These are phyloP conservation scores for Lasioglossum morio DNA, from an alignment of 2,888 invertebrate genomes.

Conservation along the genomic window DNA sequence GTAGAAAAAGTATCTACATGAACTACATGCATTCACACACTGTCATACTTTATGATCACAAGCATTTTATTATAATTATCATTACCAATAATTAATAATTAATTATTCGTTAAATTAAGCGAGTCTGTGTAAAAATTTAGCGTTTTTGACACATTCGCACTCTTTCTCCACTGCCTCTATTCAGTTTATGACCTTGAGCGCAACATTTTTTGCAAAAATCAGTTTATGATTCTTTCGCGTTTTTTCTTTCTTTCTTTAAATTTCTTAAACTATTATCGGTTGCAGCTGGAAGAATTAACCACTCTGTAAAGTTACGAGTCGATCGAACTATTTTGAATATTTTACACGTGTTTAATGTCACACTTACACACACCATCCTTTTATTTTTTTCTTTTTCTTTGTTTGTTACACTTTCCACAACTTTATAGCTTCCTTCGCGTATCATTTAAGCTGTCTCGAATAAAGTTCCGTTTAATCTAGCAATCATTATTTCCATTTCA, in stretches of 20 bases:
- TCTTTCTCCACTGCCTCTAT: slow-evolving; percentile 65
- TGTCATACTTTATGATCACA: slow-evolving; percentile 74
- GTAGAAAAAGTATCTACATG: slow-evolving; percentile 70
- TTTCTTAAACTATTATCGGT: slow-evolving; percentile 68
- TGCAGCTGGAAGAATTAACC: slow-evolving; percentile 73
- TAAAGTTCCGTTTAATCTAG: slow-evolving; percentile 62
- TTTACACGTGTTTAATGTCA: slow-evolving; percentile 65
- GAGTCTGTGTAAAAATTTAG: slow-evolving; percentile 81
- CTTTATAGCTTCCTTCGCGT: slow-evolving; percentile 54
- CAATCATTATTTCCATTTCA: slow-evolving; percentile 58
- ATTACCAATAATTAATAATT: slow-evolving; percentile 75
- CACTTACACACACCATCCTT: slow-evolving; percentile 62
- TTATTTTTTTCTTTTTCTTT: slow-evolving; percentile 6
- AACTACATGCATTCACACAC: slow-evolving; percentile 72
- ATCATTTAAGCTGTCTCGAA: slow-evolving; percentile 52
- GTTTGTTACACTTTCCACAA: slow-evolving; percentile 60
- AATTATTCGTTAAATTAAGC: slow-evolving; percentile 80
- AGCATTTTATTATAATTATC: slow-evolving; percentile 75
- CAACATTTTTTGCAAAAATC: slow-evolving; percentile 63
- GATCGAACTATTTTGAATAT: slow-evolving; percentile 71
- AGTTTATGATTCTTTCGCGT: slow-evolving; percentile 59
- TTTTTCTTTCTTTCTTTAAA: slow-evolving; percentile 46
- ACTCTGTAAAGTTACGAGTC: slow-evolving; percentile 67
- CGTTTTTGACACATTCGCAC: slow-evolving; percentile 69
- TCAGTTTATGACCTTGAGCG: slow-evolving; percentile 65